Conservation (phyloP, 2,888 invertebrate species). For the Yponomeuta sedellus region DNA sequence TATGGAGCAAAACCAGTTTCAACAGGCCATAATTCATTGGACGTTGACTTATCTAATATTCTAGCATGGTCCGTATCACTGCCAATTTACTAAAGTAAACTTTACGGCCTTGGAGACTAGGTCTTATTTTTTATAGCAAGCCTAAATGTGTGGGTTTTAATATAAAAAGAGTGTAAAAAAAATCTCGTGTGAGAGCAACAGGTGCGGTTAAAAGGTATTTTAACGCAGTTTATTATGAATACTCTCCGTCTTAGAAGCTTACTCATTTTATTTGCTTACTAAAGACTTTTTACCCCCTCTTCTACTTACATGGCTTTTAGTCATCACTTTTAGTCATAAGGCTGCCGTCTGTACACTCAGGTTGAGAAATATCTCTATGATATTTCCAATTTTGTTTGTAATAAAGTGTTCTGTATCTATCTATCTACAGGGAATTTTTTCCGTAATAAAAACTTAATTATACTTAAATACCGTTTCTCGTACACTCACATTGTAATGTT, state of each 20-base stretch:
- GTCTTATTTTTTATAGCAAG: background rate
- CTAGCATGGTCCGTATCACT: slow-evolving; percentile 54
- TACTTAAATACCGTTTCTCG: too few relatives aligned
- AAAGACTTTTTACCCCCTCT: too few relatives aligned
- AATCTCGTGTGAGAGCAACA: background rate
- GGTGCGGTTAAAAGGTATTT: background rate
- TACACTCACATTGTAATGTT: too few relatives aligned
- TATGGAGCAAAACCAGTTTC: slow-evolving; percentile 29
- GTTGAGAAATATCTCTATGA: too few relatives aligned
- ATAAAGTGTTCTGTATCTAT: too few relatives aligned
- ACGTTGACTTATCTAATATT: slow-evolving; percentile 60
- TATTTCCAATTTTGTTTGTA: too few relatives aligned
- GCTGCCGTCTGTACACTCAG: too few relatives aligned
- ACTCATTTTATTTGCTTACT: background rate
- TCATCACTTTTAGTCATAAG: too few relatives aligned
- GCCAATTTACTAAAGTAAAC: background rate
- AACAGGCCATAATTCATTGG: slow-evolving; percentile 51
- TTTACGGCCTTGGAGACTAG: background rate
- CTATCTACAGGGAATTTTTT: too few relatives aligned
- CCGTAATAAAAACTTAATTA: too few relatives aligned
- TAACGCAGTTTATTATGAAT: background rate
- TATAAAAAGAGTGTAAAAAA: background rate
- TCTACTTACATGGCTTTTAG: too few relatives aligned
- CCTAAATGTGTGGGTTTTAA: background rate
- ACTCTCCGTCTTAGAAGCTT: background rate